phyloP scores from a whole-genome alignment of 2,888 invertebrate species.

The Cephus spinipes region DNA sequence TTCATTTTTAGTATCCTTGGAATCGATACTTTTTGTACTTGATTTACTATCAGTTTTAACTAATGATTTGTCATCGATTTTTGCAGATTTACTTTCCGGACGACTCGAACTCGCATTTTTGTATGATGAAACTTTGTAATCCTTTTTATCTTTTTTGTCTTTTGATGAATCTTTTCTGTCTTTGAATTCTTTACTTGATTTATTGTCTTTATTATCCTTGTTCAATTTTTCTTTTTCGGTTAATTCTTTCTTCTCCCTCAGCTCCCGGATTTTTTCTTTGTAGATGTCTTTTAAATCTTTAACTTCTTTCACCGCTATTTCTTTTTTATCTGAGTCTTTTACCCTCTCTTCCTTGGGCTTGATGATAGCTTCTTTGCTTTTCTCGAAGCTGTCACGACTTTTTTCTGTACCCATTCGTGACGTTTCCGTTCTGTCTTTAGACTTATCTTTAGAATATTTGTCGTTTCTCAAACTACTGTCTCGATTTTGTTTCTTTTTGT shows the following conservation, averaged over 20 bases:
- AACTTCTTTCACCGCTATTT: conserved; percentile 43
- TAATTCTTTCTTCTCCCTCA: conserved; percentile 62
- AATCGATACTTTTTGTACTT: conserved; percentile 37
- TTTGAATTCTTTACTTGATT: conserved; percentile 50
- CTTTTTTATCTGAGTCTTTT: conserved; percentile 52
- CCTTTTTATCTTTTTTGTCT: conserved; percentile 56
- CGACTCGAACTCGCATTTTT: conserved; percentile 48
- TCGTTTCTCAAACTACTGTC: conserved; percentile 42
- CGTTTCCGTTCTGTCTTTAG: conserved; percentile 38
- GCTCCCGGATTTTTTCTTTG: conserved; percentile 63
- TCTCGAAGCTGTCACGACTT: conserved; percentile 33
- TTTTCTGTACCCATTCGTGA: conserved; percentile 15
- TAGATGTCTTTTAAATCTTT: conserved; percentile 64
- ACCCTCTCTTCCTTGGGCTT: conserved; percentile 44
- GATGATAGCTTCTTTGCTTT: conserved; percentile 34
- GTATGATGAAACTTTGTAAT: conserved; percentile 48
- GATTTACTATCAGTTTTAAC: conserved; percentile 28
- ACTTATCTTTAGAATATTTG: conserved; percentile 41
- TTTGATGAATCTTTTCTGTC: conserved; percentile 37
- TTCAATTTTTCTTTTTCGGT: conserved; percentile 62
- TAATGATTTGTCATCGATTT: conserved; percentile 30
- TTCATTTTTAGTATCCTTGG: conserved; percentile 52
- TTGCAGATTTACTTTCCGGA: conserved; percentile 50
- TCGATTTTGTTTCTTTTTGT: conserved; percentile 40
- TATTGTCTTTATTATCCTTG: conserved; percentile 52